These are phyloP conservation scores for Pachyrhynchus sulphureomaculatus DNA, from an alignment of 1,140 invertebrate species.

Conservation along the genomic window DNA sequence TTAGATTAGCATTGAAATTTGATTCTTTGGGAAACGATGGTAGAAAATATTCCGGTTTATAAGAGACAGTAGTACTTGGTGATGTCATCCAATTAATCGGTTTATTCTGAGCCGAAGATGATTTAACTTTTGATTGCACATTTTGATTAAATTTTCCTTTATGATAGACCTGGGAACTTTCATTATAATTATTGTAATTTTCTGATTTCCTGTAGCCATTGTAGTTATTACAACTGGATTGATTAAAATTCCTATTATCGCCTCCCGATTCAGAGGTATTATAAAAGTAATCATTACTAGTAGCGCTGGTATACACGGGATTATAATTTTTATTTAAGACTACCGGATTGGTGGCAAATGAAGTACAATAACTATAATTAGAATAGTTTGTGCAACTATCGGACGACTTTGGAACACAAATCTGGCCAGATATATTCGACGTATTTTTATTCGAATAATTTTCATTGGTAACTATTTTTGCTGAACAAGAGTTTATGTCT, in stretches of 20 bases:
- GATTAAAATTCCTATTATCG: slow-evolving; percentile 12
- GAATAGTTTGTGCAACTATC: neutral
- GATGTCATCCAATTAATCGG: slow-evolving; percentile 68
- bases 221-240: slow-evolving; percentile 28
- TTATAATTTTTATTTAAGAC: neutral
- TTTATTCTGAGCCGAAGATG: slow-evolving; percentile 22
- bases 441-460: neutral
- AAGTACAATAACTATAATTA: slow-evolving; percentile 6
- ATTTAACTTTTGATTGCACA: slow-evolving; percentile 22
- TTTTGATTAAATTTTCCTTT: slow-evolving; percentile 1
- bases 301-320: slow-evolving; percentile 10
- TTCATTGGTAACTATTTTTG: neutral
- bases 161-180: neutral
- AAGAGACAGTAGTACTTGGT: slow-evolving; percentile 47
- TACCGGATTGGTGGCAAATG: neutral
- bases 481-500: neutral
- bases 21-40: slow-evolving; percentile 38
- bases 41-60: slow-evolving; percentile 38
- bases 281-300: slow-evolving; percentile 16
- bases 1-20: slow-evolving; percentile 33
- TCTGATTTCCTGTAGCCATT: slow-evolving; percentile 35
- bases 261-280: slow-evolving; percentile 10
- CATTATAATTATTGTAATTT: slow-evolving; percentile 8
- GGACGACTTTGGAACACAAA: neutral
- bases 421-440: neutral